Percentiles rank a stretch among this genome's conserved stretches.
Evolutionary conservation across 2,888 invertebrate genomes (phyloP).

Genomic region (Nipponacmea schrenckii): DNA sequence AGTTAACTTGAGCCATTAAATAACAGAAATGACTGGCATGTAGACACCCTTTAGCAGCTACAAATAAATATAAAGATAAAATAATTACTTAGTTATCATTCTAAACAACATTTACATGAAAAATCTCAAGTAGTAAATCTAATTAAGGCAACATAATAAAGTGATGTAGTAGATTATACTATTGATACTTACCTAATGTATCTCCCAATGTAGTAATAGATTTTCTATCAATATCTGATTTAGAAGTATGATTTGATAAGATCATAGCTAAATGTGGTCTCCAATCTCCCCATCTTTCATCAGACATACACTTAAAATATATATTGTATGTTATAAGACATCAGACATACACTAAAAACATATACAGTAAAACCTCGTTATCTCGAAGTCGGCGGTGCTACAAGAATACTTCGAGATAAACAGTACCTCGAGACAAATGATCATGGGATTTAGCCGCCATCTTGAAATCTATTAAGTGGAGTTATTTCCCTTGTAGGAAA

Average conservation of each 20-base stretch:
- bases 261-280: slow-evolving; percentile 96
- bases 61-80: slow-evolving; percentile 27
- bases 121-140: too few species aligned
- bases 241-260: slow-evolving; percentile 77
- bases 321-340: background rate
- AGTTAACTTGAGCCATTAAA: slow-evolving; percentile 82
- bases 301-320: slow-evolving; percentile 65
- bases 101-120: too few species aligned
- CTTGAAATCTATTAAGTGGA: too few species aligned
- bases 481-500: too few species aligned
- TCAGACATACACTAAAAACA: too few species aligned
- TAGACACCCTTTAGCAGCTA: slow-evolving; percentile 78
- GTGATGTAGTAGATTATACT: too few species aligned
- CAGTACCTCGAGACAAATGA: too few species aligned
- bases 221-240: slow-evolving; percentile 71
- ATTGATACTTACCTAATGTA: slow-evolving; percentile 67
- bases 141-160: too few species aligned
- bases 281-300: slow-evolving; percentile 82
- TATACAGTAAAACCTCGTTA: too few species aligned
- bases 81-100: background rate
- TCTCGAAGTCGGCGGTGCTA: too few species aligned
- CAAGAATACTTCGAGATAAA: too few species aligned
- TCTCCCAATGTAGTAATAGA: slow-evolving; percentile 75
- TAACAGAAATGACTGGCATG: slow-evolving; percentile 97
- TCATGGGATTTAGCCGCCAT: too few species aligned